Base-by-base conservation (phyloP, 2,888 invertebrate genomes). In the Meganola albula region DNA sequence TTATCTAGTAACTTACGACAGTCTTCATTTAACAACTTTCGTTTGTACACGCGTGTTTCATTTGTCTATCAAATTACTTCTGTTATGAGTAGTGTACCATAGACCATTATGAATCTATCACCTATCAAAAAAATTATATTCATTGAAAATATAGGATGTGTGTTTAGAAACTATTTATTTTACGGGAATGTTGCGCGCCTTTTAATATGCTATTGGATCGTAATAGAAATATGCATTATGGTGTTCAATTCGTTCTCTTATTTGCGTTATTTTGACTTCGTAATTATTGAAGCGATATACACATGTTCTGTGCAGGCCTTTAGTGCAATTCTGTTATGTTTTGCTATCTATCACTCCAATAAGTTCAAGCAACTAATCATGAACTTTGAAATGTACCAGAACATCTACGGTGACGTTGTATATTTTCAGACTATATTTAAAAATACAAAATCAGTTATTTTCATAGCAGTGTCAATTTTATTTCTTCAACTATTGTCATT, bases 141-240 rank as follows among this genome's bases (percentile, higher is more conserved):
- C 13, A 18, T 53, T 5, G 59, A 59, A 47, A 59, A 53, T 31
- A 3, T 44, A 3, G 31, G 49, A 1, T 34, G 53, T 2, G 31
- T 63, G 0, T 56, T 55, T 23, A 48, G 58, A 40, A 64, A 63
- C 31, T 48, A 50, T 34, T 14, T 10, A 0, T 21, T 7, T 9
- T 44, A 32, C 2, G 44, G 25, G 20, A 54, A 23, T 26, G 11
- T 21, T 23, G 20, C 18, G 6, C 48, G 35, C 12, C 24, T 40
- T 20, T 22, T 45, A 20, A 28, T 38, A 9, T 9, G 25, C 2
- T 2, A 29, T 3, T 49, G 40, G 31, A 27, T 44, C 4, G 4
- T n/a, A n/a, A n/a, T n/a, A n/a, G n/a, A 43, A 36, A 11, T 37
- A 12, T 9, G 11, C 5, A 8, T 31, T 2, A 9, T 32, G 7